Base-by-base conservation (phyloP, 2,797 vertebrate genomes). In the Muscicapa comitata region DNA sequence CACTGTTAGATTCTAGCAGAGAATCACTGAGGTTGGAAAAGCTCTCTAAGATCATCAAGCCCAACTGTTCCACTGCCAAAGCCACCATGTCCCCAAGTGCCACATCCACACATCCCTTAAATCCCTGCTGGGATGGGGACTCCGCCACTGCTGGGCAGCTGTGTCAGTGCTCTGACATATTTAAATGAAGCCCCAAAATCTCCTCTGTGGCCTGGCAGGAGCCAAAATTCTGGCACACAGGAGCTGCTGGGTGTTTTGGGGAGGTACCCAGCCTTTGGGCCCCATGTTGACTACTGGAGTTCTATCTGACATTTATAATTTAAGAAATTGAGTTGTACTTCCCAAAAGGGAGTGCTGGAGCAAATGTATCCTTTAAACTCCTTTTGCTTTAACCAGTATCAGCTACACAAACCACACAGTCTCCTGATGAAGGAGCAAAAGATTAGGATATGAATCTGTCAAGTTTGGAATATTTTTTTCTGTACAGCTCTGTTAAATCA, bases 371-470 rank as follows among this genome's bases (percentile, higher is more conserved):
- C 48, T 47, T 71, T 61, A 33, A 71, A 93, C 58, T 95, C 81
- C 20, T 84, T 48, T 54, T 73, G 37, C 68, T 85, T 93, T 71
- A 93, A 75, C 58, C 38, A 42, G 2, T 28, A 48, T 15, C 76
- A 93, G 94, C 76, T 28, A 59, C 63, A 78, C 81, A 94, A 88
- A 87, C 81, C n/a, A 57, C 63, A 8, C 47, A 72, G 73, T 50
- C 86, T 86, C 77, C 85, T 43, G 81, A 73, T 70, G 94, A 97
- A 96, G 93, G 94, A 97, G 94, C 77, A 84, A 94, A 97, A 96
- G 92, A 94, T 96, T 95, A 98, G 98, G 97, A 98, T 97, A 97
- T 95, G 96, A 98, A 98, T 98, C 97, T 98, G 98, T 98, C 96
- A 98, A 97, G 94, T 97, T 97, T 97, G 97, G 97, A 97, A 97